Percentiles rank a stretch among this genome's conserved stretches.
Conservation (phyloP, 2,888 invertebrate genomes). For the Drosophila planitibia region DNA sequence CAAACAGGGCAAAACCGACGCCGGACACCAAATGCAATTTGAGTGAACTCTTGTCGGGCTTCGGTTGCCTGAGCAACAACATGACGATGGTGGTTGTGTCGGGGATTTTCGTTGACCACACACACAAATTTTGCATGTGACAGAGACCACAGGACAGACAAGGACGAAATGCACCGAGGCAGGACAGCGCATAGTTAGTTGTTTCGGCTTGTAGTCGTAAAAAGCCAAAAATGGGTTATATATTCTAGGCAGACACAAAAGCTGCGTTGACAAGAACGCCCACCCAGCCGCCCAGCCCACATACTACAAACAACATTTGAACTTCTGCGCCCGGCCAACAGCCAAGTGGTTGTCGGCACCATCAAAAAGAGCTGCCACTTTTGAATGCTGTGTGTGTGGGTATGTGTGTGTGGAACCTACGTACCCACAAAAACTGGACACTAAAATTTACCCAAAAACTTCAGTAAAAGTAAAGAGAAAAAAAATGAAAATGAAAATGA, state of each 20-base stretch:
- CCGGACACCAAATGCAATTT: conserved; percentile 75
- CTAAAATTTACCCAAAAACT: conserved; percentile 16
- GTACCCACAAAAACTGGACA: conserved; percentile 44
- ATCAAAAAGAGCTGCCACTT: conserved; percentile 67
- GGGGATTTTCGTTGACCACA: conserved; percentile 60
- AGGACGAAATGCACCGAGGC: conserved; percentile 16
- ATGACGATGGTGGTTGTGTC: conserved; percentile 46
- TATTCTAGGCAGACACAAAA: conserved; percentile 76
- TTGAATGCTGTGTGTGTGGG: conserved; percentile 41
- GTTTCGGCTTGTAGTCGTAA: conserved; percentile 66
- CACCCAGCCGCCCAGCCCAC: conserved; percentile 57
- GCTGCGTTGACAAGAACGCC: conserved; percentile 77
- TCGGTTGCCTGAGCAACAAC: conserved; percentile 73
- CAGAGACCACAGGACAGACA: conserved; percentile 50
- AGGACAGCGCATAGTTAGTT: conserved; percentile 58
- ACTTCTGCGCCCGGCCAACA: conserved; percentile 55
- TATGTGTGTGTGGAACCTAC: conserved; percentile 45
- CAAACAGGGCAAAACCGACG: conserved; percentile 1
- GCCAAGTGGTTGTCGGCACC: conserved; percentile 41
- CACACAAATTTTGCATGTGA: conserved; percentile 74
- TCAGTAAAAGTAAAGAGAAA: conserved; percentile 30
- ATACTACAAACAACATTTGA: conserved; percentile 57
- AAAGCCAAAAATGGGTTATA: conserved; percentile 81
- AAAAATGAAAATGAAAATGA: conserved; percentile 26
- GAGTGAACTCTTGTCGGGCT: conserved; percentile 78